A percentile compares a stretch with the other conserved stretches of the same genome.
Conservation (phyloP, 2,797 vertebrate genomes). For the Leontopithecus rosalia region DNA sequence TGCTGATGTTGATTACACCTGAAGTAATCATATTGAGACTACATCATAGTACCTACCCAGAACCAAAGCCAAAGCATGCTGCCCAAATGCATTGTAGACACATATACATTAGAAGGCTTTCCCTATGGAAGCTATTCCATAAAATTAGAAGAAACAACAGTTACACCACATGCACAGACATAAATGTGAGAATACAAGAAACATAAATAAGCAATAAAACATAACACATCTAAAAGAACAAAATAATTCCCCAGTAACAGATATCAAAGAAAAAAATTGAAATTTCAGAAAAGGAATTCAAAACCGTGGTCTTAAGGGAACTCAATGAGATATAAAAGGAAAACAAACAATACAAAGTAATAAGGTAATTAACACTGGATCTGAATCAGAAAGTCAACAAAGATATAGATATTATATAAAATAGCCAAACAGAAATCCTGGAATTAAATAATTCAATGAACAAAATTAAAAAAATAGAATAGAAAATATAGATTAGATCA, state of each 20-base stretch:
- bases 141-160: background rate
- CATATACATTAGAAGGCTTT: background rate
- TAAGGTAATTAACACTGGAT: background rate
- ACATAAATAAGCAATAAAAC: background rate
- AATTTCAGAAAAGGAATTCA: background rate
- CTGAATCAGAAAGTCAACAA: background rate
- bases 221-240: background rate
- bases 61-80: background rate
- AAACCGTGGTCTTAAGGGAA: background rate
- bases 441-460: background rate
- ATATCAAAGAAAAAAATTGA: background rate
- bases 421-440: background rate
- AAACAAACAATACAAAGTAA: background rate
- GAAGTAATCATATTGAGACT: background rate
- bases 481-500: background rate
- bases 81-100: no score
- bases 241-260: background rate
- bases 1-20: background rate
- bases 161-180: background rate
- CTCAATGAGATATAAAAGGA: background rate
- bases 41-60: background rate
- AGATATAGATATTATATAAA: background rate
- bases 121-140: background rate
- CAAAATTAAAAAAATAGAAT: background rate
- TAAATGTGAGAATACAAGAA: background rate